Base-by-base conservation (phyloP, 2,797 vertebrate genomes). In the Streptopelia turtur region DNA sequence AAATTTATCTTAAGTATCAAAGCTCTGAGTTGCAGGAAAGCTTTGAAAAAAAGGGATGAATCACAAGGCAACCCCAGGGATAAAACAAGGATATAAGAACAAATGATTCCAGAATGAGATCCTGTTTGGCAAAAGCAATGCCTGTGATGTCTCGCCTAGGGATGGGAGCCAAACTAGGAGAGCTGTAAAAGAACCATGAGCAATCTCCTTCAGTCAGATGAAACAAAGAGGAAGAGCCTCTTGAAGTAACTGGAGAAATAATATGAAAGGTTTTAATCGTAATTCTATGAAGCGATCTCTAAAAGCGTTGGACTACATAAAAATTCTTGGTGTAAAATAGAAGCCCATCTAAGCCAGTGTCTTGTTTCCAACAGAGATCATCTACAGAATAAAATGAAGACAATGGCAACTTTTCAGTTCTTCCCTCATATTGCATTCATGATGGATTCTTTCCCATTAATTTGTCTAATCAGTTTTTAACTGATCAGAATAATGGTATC, bases 11-110 rank as follows among this genome's bases (percentile, higher is more conserved):
- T 10, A 65, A 87, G 45, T 71, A 94, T 79, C 78, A 94, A 95
- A 89, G 56, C 25, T 72, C 70, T 90, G 30, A 93, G 41, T 82
- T 90, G 90, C 35, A 75, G 61, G 83, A 93, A 93, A 78, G 53
- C 28, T 74, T 70, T 74, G 61, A 83, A 57, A 90, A 80, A 80
- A 63, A 81, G 6, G 28, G 39, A 22, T 68, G 39, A 93, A 55
- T 59, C 18, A 66, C 55, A 80, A 55, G 53, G 57, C 39, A 93
- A 31, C 20, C 43, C 31, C 39, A 77, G 65, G 18, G 80, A 78
- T 57, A 81, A 75, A 93, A 53, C 35, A 94, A 71, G 41, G 77
- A 92, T 90, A 41, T 50, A 93, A 33, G 28, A 55, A 92, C 50
- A 93, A 83, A 89, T 57, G 28, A 21, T 90, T 93, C 79, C 72